Conservation (phyloP, 2,888 invertebrate species). For the Leptinotarsa juncta region DNA sequence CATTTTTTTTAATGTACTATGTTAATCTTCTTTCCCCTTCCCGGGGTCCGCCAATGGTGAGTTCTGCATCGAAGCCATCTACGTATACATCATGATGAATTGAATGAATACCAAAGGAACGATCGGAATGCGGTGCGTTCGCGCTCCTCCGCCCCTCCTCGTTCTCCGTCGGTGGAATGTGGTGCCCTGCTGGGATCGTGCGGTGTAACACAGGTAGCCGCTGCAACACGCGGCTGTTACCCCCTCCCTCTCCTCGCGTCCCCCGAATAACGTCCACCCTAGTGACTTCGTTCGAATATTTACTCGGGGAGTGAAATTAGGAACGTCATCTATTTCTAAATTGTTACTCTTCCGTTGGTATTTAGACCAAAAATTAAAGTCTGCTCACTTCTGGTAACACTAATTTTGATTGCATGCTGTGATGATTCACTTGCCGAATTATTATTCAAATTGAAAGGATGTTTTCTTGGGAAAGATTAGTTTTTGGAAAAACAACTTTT, state of each 20-base stretch:
- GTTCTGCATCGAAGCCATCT: constrained; percentile 14
- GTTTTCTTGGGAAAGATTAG: too few relatives aligned
- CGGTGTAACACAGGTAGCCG: constrained; percentile 64
- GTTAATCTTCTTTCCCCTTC: neutral
- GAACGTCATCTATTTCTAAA: too few relatives aligned
- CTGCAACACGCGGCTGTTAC: constrained; percentile 52
- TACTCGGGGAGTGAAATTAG: neutral
- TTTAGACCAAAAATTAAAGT: too few relatives aligned
- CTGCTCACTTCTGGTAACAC: too few relatives aligned
- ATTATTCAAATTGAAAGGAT: too few relatives aligned
- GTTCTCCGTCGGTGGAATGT: constrained; percentile 68
- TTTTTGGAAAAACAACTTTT: too few relatives aligned
- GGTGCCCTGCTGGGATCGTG: constrained; percentile 66
- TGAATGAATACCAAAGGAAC: constrained; percentile 35
- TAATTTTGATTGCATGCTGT: too few relatives aligned
- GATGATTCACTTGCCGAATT: too few relatives aligned
- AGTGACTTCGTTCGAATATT: constrained; percentile 3
- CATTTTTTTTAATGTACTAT: too few relatives aligned
- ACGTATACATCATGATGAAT: constrained; percentile 33
- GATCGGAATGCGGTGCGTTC: constrained; percentile 49
- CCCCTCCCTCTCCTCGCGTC: constrained; percentile 47
- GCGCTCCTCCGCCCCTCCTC: constrained; percentile 49
- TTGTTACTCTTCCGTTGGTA: too few relatives aligned
- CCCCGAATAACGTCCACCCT: constrained; percentile 40
- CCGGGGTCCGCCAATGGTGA: neutral